These are phyloP conservation scores for Zaprionus obscuricornis DNA, from an alignment of 2,888 invertebrate genomes.

Conservation along the genomic window DNA sequence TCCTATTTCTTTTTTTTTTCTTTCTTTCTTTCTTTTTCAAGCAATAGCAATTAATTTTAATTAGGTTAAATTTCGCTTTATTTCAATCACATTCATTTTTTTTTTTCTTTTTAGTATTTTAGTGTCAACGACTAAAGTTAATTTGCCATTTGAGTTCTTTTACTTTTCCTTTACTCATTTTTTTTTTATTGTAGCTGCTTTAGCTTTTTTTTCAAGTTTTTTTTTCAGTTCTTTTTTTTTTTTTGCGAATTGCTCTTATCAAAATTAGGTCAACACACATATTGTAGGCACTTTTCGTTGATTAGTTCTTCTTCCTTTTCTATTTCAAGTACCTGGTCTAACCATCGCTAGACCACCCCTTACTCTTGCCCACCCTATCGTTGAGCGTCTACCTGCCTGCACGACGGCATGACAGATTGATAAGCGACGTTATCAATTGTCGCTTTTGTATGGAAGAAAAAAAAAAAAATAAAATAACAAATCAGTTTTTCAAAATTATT, in stretches of 20 bases:
- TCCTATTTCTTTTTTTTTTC: neutral
- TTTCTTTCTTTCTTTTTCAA: neutral
- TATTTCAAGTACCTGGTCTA: neutral
- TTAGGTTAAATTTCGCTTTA: constrained; percentile 35
- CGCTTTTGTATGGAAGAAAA: constrained; percentile 2
- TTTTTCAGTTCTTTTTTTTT: constrained; percentile 3
- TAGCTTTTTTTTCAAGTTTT: neutral
- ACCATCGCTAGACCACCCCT: too few relatives aligned
- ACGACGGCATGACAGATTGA: too few relatives aligned
- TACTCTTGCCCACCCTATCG: too few relatives aligned
- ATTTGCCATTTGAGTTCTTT: neutral
- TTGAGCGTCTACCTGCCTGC: too few relatives aligned
- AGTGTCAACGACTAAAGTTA: neutral
- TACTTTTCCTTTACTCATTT: neutral
- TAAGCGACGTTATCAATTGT: too few relatives aligned
- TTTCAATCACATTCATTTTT: constrained; percentile 11
- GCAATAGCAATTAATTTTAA: constrained; percentile 48
- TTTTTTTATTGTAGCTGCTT: neutral
- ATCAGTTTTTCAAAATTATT: constrained; percentile 45
- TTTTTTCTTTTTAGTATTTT: neutral
- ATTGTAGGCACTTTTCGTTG: constrained; percentile 48
- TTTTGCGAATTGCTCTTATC: constrained; percentile 50
- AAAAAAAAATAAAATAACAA: constrained; percentile 22
- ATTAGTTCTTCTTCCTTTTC: constrained; percentile 39
- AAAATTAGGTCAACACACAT: constrained; percentile 56